phyloP scores from a whole-genome alignment of 2,888 invertebrate genomes.

The Archips crataeganus region DNA sequence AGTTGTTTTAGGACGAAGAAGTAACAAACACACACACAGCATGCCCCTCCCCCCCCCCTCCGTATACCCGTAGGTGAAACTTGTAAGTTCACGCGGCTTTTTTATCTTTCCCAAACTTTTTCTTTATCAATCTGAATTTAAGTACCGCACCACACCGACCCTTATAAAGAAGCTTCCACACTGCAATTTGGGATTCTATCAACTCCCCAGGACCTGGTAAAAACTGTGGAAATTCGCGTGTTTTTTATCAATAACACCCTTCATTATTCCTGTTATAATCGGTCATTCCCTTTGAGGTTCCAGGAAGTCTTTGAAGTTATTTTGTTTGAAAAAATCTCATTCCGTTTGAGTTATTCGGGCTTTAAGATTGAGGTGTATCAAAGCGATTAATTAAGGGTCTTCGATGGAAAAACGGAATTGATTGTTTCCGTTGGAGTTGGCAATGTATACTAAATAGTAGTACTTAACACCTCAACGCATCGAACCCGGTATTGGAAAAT shows the following conservation, averaged over 20 bases:
- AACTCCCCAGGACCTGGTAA: slow-evolving; percentile 56
- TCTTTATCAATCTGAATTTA: not conserved
- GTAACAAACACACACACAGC: too few species aligned
- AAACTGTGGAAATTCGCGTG: slow-evolving; percentile 39
- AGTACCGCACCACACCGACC: slow-evolving; percentile 35
- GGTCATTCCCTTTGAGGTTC: slow-evolving; percentile 33
- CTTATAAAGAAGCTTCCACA: slow-evolving; percentile 52
- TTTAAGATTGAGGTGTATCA: slow-evolving; percentile 21
- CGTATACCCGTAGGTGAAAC: too few species aligned
- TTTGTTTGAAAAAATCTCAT: slow-evolving; percentile 39
- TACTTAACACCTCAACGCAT: too few species aligned
- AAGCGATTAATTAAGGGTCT: slow-evolving; percentile 22
- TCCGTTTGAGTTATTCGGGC: slow-evolving; percentile 27
- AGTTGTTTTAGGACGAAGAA: too few species aligned
- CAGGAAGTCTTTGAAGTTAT: slow-evolving; percentile 29
- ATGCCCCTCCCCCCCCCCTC: too few species aligned
- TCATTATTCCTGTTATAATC: slow-evolving; percentile 40
- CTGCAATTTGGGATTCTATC: slow-evolving; percentile 75
- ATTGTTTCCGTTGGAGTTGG: not conserved
- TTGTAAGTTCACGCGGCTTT: too few species aligned
- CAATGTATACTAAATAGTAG: too few species aligned
- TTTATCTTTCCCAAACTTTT: not conserved
- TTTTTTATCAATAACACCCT: slow-evolving; percentile 50
- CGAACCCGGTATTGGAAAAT: too few species aligned
- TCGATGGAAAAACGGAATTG: slow-evolving; percentile 5